Evolutionary conservation across 2,888 invertebrate species (phyloP), one percentile per base, ranked within the genome.

Genomic region (Cynaeus angustus): DNA sequence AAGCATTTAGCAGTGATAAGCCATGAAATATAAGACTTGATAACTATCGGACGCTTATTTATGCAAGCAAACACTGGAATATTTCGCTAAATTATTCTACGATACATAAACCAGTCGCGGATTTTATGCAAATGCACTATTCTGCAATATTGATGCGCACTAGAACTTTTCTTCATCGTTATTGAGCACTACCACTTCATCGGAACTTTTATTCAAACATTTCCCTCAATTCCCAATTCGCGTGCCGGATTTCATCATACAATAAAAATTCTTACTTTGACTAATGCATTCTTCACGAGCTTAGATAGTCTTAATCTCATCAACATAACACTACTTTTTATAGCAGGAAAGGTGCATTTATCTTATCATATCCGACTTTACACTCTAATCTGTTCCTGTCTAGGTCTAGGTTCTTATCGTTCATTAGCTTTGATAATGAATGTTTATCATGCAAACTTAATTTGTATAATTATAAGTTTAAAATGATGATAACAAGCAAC

Each of bases 1-100:
- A 69, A 52, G 58, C 65, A 69, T 58, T 59, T 56, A 69, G 52
- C 56, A 46, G 58, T 65, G 69, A 69, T 69, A 69, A 69, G 65
- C 64, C 45, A 58, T 69, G 69, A 65, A 64, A 69, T 53, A 46
- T 68, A 69, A 58, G 69, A 65, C 46, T 28, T 46, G 66, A 66
- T 66, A 66, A 56, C 52, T 53, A 64, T 64, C 64, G 16, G 38
- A 5, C 52, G 62, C 43, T 41, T 64, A 64, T 64, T 64, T 64
- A 64, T 64, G 64, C 64, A 52, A 43, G 38, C 64, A 62, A 48
- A 62, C 37, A 56, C 43, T 43, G 53, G 64, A 64, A 52, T 64
- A 64, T 64, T 64, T 64, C 53, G 28, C 43, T 61, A 64, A 64
- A 64, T 64, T 52, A 64, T 64, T 64, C 64, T 30, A 28, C 61